phyloP scores from a whole-genome alignment of 2,113 vertebrate genomes.

The Eudyptes chrysolophus region DNA sequence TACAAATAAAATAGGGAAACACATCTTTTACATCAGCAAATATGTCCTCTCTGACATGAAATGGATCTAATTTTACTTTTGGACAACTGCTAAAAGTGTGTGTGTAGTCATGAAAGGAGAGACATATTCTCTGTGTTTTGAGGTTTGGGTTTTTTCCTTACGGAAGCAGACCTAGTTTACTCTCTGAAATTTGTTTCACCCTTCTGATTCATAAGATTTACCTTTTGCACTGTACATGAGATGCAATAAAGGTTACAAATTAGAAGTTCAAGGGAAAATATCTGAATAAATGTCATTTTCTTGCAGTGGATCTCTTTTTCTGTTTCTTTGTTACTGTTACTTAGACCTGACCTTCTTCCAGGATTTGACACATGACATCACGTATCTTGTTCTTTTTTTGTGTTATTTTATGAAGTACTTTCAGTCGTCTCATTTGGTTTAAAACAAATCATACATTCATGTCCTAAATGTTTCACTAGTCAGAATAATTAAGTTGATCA shows the following conservation, averaged over 20 bases:
- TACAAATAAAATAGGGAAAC: not conserved
- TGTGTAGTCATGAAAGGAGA: not conserved
- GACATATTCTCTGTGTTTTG: not conserved
- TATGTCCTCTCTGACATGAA: not conserved
- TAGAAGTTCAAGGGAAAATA: not conserved
- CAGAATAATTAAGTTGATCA: slow-evolving; percentile 81
- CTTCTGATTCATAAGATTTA: not conserved
- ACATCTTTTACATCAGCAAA: not conserved
- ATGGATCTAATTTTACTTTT: not conserved
- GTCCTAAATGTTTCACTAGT: slow-evolving; percentile 76
- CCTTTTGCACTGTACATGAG: not conserved
- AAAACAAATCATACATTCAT: slow-evolving; percentile 70
- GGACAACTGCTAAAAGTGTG: not conserved
- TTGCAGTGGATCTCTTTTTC: not conserved
- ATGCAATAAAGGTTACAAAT: not conserved
- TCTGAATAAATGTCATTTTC: not conserved
- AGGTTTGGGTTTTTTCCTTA: not conserved
- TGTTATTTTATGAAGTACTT: slow-evolving; percentile 54
- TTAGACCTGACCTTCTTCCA: slow-evolving; percentile 32
- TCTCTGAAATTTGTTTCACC: not conserved
- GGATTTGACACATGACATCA: not conserved
- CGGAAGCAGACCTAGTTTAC: not conserved
- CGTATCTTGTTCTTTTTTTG: not conserved
- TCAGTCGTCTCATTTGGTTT: slow-evolving; percentile 68
- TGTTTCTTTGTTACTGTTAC: not conserved